Conservation (phyloP, 2,113 vertebrate species). For the Nothobranchius furzeri region DNA sequence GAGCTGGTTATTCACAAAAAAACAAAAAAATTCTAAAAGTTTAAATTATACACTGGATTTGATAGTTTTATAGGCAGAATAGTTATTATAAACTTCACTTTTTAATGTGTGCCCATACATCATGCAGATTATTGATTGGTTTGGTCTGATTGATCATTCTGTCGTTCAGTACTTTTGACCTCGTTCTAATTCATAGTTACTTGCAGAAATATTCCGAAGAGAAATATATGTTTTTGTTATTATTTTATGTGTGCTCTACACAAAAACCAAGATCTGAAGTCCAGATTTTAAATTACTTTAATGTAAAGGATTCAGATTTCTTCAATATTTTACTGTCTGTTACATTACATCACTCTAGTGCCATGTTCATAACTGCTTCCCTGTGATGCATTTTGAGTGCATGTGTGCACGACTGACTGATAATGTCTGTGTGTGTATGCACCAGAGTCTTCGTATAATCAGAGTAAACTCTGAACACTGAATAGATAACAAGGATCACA, state of each 20-base stretch:
- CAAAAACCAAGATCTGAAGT: too few relatives aligned
- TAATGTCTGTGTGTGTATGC: neutral
- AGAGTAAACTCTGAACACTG: neutral
- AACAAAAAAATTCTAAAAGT: too few relatives aligned
- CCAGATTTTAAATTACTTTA: neutral
- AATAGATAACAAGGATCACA: neutral
- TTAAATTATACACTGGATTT: too few relatives aligned
- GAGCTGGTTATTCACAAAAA: too few relatives aligned
- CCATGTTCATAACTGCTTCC: neutral
- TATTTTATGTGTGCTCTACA: too few relatives aligned
- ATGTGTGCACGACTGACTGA: neutral
- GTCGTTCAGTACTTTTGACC: too few relatives aligned
- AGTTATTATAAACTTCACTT: too few relatives aligned
- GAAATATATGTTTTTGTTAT: too few relatives aligned
- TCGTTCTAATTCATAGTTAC: too few relatives aligned
- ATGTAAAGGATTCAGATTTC: neutral
- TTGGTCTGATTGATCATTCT: too few relatives aligned
- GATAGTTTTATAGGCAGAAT: too few relatives aligned
- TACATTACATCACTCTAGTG: neutral
- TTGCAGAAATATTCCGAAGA: too few relatives aligned
- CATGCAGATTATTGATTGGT: constrained; percentile 33
- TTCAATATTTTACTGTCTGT: neutral
- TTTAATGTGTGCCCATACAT: neutral
- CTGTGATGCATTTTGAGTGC: constrained; percentile 7
- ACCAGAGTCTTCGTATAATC: neutral